phyloP scores from a whole-genome alignment of 2,888 invertebrate genomes.

The Xanthostigma xanthostigma region DNA sequence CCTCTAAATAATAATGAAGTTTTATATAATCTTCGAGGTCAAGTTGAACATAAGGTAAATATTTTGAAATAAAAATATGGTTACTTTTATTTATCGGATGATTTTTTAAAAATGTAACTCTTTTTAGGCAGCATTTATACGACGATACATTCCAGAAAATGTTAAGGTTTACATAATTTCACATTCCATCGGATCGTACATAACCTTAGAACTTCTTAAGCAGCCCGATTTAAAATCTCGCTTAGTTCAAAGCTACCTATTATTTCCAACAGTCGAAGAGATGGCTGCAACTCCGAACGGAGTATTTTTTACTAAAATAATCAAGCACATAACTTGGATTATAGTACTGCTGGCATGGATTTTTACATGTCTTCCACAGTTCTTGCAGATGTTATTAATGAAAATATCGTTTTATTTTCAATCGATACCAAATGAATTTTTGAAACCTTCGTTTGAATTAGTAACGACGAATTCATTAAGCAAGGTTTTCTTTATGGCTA shows the following conservation, averaged over 20 bases:
- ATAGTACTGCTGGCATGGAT: slow-evolving; percentile 32
- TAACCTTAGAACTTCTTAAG: slow-evolving; percentile 56
- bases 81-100: slow-evolving; percentile 14
- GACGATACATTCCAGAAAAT: slow-evolving; percentile 51
- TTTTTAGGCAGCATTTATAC: slow-evolving; percentile 48
- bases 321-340: slow-evolving; percentile 34
- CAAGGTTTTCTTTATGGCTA: slow-evolving; percentile 54
- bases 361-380: slow-evolving; percentile 37
- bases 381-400: slow-evolving; percentile 35
- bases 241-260: slow-evolving; percentile 48
- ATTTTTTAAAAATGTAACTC: slow-evolving; percentile 13
- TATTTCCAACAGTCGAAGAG: slow-evolving; percentile 79
- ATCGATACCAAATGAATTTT: slow-evolving; percentile 34
- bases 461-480: slow-evolving; percentile 41
- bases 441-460: slow-evolving; percentile 37
- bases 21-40: slow-evolving; percentile 61
- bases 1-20: slow-evolving; percentile 36
- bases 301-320: slow-evolving; percentile 43
- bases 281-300: slow-evolving; percentile 68
- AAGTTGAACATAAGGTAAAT: slow-evolving; percentile 58
- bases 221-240: slow-evolving; percentile 36
- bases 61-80: slow-evolving; percentile 7
- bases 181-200: slow-evolving; percentile 84
- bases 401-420: slow-evolving; percentile 36
- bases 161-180: slow-evolving; percentile 70